phyloP scores from a whole-genome alignment of 1,140 invertebrate genomes.

The Drosophila elegans region DNA sequence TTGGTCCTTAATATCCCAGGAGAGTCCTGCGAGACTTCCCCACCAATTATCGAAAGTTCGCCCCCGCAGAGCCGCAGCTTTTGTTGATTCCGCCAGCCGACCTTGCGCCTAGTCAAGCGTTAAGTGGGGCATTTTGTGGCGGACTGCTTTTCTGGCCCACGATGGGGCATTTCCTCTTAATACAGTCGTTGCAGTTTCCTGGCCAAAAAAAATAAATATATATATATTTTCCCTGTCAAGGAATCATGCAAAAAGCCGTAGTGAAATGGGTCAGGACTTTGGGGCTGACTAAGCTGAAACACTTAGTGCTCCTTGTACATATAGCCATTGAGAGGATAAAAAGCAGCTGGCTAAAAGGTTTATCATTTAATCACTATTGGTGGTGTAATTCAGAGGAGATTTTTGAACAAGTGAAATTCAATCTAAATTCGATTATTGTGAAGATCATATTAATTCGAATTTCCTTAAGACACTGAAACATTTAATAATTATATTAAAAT shows the following conservation, averaged over 20 bases:
- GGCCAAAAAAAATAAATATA: conserved; percentile 25
- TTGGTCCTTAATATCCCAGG: conserved; percentile 46
- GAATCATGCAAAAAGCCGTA: conserved; percentile 15
- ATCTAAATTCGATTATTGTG: too few relatives aligned
- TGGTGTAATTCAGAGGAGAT: not conserved
- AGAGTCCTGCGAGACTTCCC: conserved; percentile 40
- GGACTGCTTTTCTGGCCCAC: conserved; percentile 21
- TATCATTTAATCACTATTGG: conserved; percentile 4
- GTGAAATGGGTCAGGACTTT: conserved; percentile 51
- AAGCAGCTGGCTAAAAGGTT: conserved; percentile 4
- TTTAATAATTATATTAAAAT: too few relatives aligned
- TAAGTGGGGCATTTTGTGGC: conserved; percentile 68
- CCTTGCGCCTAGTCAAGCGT: conserved; percentile 75
- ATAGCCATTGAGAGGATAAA: conserved; percentile 1
- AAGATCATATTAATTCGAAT: too few relatives aligned
- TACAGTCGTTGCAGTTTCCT: conserved; percentile 45
- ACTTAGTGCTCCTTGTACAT: conserved; percentile 14
- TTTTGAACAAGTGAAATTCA: not conserved
- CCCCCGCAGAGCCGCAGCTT: conserved; percentile 47
- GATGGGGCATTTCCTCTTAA: conserved; percentile 26
- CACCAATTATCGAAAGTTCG: conserved; percentile 68
- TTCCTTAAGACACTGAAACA: too few relatives aligned
- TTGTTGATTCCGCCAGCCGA: conserved; percentile 67
- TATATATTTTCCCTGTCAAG: conserved; percentile 16
- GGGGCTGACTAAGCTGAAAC: conserved; percentile 34